phyloP scores from a whole-genome alignment of 2,113 vertebrate species.

The Syrmaticus mikado region DNA sequence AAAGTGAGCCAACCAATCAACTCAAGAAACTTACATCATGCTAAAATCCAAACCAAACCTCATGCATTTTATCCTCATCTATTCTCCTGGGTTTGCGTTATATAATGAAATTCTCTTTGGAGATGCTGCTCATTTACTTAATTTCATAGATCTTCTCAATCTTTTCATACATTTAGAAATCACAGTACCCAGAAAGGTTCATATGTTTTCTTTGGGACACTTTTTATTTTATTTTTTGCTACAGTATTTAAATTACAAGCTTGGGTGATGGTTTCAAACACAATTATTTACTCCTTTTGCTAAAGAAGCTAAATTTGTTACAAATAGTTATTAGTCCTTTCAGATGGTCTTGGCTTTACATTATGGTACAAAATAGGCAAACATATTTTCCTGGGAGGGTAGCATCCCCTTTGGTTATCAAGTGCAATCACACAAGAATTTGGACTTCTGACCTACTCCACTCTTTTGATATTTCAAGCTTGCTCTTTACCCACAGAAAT shows the following conservation, averaged over 20 bases:
- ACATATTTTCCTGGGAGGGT: not conserved
- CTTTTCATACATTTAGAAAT: conserved; percentile 23
- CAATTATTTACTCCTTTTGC: conserved; percentile 62
- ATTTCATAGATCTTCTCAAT: not conserved
- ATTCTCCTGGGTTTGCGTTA: not conserved
- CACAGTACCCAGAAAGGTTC: conserved; percentile 29
- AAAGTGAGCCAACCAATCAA: not conserved
- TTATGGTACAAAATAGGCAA: conserved; percentile 50
- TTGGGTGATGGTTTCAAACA: conserved; percentile 70
- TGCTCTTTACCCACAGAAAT: conserved; percentile 23
- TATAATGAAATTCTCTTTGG: not conserved
- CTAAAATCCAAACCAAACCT: not conserved
- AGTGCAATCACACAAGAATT: conserved; percentile 50
- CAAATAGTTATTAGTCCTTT: conserved; percentile 58
- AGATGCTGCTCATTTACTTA: not conserved
- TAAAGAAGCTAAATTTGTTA: conserved; percentile 65
- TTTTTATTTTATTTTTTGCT: conserved; percentile 64
- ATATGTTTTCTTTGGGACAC: conserved; percentile 68
- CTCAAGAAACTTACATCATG: not conserved
- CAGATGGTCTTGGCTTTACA: conserved; percentile 49
- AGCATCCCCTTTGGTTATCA: conserved; percentile 30
- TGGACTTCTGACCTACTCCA: conserved; percentile 13
- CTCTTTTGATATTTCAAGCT: conserved; percentile 18
- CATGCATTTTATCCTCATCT: not conserved
- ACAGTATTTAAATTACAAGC: conserved; percentile 76